Evolutionary conservation across 2,113 vertebrate genomes (phyloP), one percentile per base, ranked within the genome.

Genomic region (Puffinus mauretanicus): DNA sequence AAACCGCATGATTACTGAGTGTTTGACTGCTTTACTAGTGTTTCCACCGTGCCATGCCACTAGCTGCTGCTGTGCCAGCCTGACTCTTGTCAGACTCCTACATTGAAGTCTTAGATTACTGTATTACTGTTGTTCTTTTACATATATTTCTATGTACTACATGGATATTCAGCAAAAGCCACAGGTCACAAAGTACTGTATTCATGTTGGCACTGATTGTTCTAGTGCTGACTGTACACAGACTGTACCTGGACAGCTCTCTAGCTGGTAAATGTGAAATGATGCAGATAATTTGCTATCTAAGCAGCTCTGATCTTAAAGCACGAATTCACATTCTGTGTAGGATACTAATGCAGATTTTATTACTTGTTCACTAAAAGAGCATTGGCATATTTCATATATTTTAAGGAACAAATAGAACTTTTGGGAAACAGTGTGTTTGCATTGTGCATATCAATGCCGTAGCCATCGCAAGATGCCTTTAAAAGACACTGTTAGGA

Each of bases 231-330:
- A 85, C 71, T 83, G 51, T 75, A 79, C 64, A 75, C 19, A 94
- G 93, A 55, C 88, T 97, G 92, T 98, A 96, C 93, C 71, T 97
- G 94, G 94, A 79, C 93, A 94, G 72, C 34, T 86, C 70, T 97
- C 88, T 90, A 95, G 93, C 70, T 94, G 76, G 80, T 95, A 38
- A 88, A 72, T 88, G 93, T 96, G 96, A 97, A 97, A 85, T 96
- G 94, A 94, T 95, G 82, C 86, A 95, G 65, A 88, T 97, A 97
- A 98, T 97, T 97, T 97, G 95, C 72, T 97, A 36, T 91, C 89
- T 88, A 95, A 97, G 87, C 85, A 82, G 82, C 78, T 97, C 95
- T 87, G 91, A 95, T 88, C 95, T 96, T 97, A 95, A 96, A 97
- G 91, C 69, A 70, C 90, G 89, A 94, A 88, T 97, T 97, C 70